A percentile compares a stretch with the other conserved stretches of the same genome.
Conservation (phyloP, 2,113 vertebrate genomes). For the Myocastor coypus region DNA sequence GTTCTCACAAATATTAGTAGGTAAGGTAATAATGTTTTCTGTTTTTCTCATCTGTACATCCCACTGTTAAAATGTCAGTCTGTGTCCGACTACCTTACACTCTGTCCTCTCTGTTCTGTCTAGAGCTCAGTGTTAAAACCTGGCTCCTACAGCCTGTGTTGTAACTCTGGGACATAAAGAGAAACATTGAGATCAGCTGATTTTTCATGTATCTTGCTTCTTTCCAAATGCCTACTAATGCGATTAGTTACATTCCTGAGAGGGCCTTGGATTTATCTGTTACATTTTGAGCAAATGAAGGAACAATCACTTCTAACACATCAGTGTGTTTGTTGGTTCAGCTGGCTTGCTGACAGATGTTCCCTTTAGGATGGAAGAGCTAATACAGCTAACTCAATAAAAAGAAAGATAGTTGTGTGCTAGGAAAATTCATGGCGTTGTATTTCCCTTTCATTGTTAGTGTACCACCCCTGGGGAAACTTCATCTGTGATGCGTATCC, state of each 20-base stretch:
- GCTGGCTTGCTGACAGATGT: conserved; percentile 69
- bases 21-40: background rate
- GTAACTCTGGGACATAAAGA: background rate
- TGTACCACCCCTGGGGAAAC: conserved; percentile 4
- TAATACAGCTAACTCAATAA: conserved; percentile 65
- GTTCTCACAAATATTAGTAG: conserved; percentile 3
- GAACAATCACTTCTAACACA: conserved; percentile 63
- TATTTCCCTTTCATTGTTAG: conserved; percentile 49
- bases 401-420: background rate
- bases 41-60: background rate
- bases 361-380: conserved; percentile 64
- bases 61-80: background rate
- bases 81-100: background rate
- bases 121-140: conserved; percentile 35
- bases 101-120: conserved; percentile 6
- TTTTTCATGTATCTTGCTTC: conserved; percentile 46
- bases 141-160: background rate
- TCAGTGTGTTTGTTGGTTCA: conserved; percentile 74
- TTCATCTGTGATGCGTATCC: background rate
- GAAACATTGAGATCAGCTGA: conserved; percentile 19
- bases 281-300: conserved; percentile 57
- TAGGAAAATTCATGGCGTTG: conserved; percentile 34
- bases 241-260: conserved; percentile 62
- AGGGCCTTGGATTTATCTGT: conserved; percentile 63
- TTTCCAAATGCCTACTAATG: conserved; percentile 52